Conservation (phyloP, 35 echinoderm and acorn worm species). For the Chiridota heheva region DNA sequence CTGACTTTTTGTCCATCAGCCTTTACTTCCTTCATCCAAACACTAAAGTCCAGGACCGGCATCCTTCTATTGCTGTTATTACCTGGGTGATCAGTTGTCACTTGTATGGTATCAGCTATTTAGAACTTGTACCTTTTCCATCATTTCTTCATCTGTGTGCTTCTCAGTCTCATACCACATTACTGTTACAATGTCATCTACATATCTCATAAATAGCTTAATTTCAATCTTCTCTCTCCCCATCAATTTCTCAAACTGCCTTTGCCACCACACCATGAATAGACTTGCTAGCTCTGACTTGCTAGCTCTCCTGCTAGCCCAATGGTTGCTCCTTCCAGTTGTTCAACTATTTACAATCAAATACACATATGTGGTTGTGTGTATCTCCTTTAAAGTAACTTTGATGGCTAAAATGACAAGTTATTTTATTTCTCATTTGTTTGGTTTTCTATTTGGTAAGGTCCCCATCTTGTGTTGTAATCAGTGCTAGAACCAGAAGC, state of each 20-base stretch:
- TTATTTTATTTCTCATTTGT: no score
- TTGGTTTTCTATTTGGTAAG: no score
- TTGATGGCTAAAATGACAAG: constrained; percentile 2
- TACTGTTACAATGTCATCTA: constrained; percentile 5
- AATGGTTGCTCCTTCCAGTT: not conserved
- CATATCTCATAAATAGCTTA: not conserved
- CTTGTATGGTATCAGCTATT: not conserved
- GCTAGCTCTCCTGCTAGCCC: no score
- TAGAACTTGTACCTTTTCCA: constrained; percentile 16
- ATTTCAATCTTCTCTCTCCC: not conserved
- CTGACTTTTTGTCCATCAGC: not conserved
- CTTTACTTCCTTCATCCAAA: constrained; percentile 5
- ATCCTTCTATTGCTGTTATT: constrained; percentile 32
- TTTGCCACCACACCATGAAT: constrained; percentile 7
- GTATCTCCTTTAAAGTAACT: not conserved
- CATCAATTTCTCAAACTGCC: constrained; percentile 4
- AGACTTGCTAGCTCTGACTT: not conserved
- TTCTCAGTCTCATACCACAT: not conserved
- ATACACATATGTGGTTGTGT: constrained; percentile 3
- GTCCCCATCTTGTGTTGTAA: no score
- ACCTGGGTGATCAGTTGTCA: not conserved
- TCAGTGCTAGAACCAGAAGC: no score
- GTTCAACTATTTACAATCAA: constrained; percentile 1
- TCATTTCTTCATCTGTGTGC: not conserved
- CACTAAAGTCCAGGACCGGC: constrained; percentile 31